Evolutionary conservation across 2,888 invertebrate species (phyloP).

Genomic region (Drosophila differens): DNA sequence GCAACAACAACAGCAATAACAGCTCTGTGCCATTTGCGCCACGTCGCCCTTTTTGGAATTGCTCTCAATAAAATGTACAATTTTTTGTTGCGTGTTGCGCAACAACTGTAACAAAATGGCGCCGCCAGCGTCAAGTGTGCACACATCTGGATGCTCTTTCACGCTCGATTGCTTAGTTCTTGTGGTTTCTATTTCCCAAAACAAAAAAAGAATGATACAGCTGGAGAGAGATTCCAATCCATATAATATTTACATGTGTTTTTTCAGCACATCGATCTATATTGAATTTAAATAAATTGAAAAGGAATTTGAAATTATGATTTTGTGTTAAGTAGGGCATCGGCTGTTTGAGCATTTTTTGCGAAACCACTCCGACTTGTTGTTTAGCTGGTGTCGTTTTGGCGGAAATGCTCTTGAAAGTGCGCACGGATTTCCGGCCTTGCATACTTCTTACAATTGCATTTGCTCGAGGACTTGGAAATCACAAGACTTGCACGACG

Average conservation of each 20-base stretch:
- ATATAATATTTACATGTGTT: neutral
- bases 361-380: neutral
- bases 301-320: neutral
- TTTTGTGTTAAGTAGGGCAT: neutral
- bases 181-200: neutral
- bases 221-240: neutral
- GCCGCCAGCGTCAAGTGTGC: conserved; percentile 43
- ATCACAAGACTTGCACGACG: conserved; percentile 23
- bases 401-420: conserved; percentile 73
- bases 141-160: conserved; percentile 7
- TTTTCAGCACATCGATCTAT: neutral
- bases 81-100: conserved; percentile 45
- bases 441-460: conserved; percentile 26
- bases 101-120: conserved; percentile 48
- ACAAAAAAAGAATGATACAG: neutral
- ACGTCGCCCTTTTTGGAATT: conserved; percentile 30
- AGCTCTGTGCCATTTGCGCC: conserved; percentile 47
- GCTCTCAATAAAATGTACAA: conserved; percentile 38
- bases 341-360: neutral
- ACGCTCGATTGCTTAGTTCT: neutral
- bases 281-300: neutral
- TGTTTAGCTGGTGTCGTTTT: conserved; percentile 31
- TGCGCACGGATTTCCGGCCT: conserved; percentile 69
- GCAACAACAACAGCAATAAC: conserved; percentile 8
- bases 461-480: conserved; percentile 9